Evolutionary conservation across 2,113 vertebrate genomes (phyloP).

Genomic region (Etheostoma cragini): DNA sequence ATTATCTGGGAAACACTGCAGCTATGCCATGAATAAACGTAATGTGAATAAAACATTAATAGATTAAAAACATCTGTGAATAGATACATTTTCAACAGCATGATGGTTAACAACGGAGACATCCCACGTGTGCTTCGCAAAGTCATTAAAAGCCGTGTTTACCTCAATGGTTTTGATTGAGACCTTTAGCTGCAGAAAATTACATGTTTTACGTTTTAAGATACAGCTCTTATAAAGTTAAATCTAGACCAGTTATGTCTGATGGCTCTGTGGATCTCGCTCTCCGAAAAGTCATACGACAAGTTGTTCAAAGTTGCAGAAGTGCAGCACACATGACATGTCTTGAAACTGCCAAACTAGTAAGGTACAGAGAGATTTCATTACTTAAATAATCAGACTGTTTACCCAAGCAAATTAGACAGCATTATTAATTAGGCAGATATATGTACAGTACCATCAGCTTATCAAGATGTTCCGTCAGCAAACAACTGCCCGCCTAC

Average conservation of each 20-base stretch:
- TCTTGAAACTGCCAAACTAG: neutral
- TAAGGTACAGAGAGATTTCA: neutral
- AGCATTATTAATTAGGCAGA: neutral
- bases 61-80: too few species aligned
- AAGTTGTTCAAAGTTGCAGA: slow-evolving; percentile 14
- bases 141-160: too few species aligned
- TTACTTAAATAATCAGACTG: neutral
- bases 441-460: neutral
- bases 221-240: neutral
- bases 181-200: too few species aligned
- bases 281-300: slow-evolving; percentile 13
- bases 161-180: too few species aligned
- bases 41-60: too few species aligned
- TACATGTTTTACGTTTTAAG: neutral
- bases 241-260: neutral
- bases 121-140: too few species aligned
- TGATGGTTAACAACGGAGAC: too few species aligned
- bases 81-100: too few species aligned
- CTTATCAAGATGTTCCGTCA: neutral
- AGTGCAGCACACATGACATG: slow-evolving; percentile 2
- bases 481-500: neutral
- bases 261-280: neutral
- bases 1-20: too few species aligned
- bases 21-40: too few species aligned
- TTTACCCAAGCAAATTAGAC: neutral